Percentiles rank a stretch among this genome's conserved stretches.
Evolutionary conservation across 2,797 vertebrate species (phyloP).

Genomic region (Pempheris klunzingeri): DNA sequence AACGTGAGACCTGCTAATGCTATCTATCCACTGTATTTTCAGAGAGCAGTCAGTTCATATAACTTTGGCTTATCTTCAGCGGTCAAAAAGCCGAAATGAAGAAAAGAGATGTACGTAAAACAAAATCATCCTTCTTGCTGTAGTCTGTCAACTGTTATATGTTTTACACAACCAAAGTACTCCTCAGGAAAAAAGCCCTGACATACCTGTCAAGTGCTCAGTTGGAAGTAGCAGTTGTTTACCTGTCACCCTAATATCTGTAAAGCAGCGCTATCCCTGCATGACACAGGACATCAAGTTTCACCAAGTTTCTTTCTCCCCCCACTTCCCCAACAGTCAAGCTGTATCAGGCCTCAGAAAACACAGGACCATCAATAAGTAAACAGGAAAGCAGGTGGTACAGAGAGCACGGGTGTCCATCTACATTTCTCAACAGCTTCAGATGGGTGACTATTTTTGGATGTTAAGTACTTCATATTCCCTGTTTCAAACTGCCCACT

Average conservation of each 20-base stretch:
- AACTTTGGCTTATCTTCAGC: not conserved
- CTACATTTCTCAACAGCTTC: constrained; percentile 57
- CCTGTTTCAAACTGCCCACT: constrained; percentile 58
- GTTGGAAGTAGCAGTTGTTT: constrained; percentile 26
- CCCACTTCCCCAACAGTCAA: constrained; percentile 43
- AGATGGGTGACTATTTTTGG: constrained; percentile 73
- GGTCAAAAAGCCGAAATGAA: constrained; percentile 7
- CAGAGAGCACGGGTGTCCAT: constrained; percentile 59
- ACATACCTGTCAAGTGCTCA: constrained; percentile 35
- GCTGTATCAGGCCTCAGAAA: constrained; percentile 63
- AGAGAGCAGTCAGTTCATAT: not conserved
- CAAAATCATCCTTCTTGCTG: constrained; percentile 1
- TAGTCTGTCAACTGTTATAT: not conserved
- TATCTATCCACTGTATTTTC: not conserved
- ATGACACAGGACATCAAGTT: constrained; percentile 42
- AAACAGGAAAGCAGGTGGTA: constrained; percentile 70
- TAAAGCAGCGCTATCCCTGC: constrained; percentile 25
- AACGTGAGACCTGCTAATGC: not conserved
- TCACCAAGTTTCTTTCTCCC: constrained; percentile 33
- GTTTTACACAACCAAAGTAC: constrained; percentile 8
- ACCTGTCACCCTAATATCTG: constrained; percentile 41
- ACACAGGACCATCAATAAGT: constrained; percentile 77
- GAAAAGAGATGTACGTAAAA: not conserved
- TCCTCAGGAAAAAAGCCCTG: constrained; percentile 12
- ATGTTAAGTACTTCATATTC: constrained; percentile 62